Base-by-base conservation (phyloP, 2,113 vertebrate genomes). In the Sander vitreus region DNA sequence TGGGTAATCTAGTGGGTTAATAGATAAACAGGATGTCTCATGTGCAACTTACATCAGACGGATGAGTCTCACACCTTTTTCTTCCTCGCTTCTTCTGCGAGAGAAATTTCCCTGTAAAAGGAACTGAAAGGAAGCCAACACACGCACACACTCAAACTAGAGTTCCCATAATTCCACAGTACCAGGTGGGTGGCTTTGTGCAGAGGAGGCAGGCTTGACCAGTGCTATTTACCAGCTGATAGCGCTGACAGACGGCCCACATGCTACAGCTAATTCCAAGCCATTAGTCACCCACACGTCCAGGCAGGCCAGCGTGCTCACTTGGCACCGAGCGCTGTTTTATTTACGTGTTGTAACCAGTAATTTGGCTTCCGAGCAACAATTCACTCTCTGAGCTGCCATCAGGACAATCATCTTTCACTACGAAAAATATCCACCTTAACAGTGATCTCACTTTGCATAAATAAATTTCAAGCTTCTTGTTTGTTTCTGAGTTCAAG, bases 251-350 rank as follows among this genome's bases (percentile, higher is more conserved):
- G 74, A 62, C 89, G 13, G 85, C 75, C 80, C 83, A 76, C 89
- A 70, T 64, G 63, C 83, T 73, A 51, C 60, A 15, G 79, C 74
- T 91, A 88, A 91, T 86, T 81, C 77, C 67, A 63, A 73, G 67
- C 59, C 59, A 88, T 89, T 86, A 84, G 67, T 75, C 66, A 75
- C 87, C 83, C 90, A 89, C 90, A 74, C 81, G 54, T 78, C 78
- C 89, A 73, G 50, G n/a, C 81, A 11, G 72, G 45, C 21, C 43
- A 11, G 13, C 54, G 67, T 21, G 36, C 80, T 85, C 66, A 2
- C 47, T 73, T 84, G 80, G 80, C 77, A 48, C 69, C 6, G 25
- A 0, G 58, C 6, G 0, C 55, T 0, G 45, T 68, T 84, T 81
- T 85, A 88, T 88, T 90, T 80, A 75, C 69, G 73, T 15, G 54